Base-by-base conservation (phyloP, 2,888 invertebrate genomes). In the Opisthograptis luteolata region DNA sequence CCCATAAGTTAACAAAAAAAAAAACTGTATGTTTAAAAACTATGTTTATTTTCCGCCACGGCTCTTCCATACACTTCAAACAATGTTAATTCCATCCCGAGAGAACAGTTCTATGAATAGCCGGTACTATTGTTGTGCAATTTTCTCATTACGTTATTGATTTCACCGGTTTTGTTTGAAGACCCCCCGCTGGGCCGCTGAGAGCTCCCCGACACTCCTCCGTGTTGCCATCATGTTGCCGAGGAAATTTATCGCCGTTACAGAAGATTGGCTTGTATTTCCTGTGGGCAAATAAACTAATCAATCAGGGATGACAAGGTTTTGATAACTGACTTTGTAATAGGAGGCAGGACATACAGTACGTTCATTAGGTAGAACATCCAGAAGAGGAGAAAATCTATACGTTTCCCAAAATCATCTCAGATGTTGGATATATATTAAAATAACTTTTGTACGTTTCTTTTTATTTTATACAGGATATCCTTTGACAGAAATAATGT, bases 111-210 rank as follows among this genome's bases (percentile, higher is more conserved):
- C 67, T 66, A 62, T 74, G 78, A 79, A 76, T 77, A 76, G 74
- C 59, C 51, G 61, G 52, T 68, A 37, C 24, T 46, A 56, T 65
- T 62, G 71, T 87, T 87, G 83, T 81, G 87, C 81, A 87, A 87
- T 84, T 82, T 73, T 72, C 79, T 87, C 87, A 88, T 88, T 87
- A 85, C 81, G 76, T 81, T 86, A 87, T 87, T 85, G 86, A 86
- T 87, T 87, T 86, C 86, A 79, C 79, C 68, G 76, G 81, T 83
- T 82, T 77, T 76, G 81, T 80, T 72, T 74, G 78, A 62, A 66
- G 82, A 70, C 77, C 55, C 72, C 88, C 87, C 79, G 81, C 81
- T 76, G 84, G 4, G 58, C 20, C 25, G 36, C 34, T 39, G 44
- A 36, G 41, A 63, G 64, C 62, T 60, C 58, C 42, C 60, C 63